These are phyloP conservation scores for Diadumene lineata DNA, from an alignment of 92 coral and sea anemone species.

Conservation along the genomic window DNA sequence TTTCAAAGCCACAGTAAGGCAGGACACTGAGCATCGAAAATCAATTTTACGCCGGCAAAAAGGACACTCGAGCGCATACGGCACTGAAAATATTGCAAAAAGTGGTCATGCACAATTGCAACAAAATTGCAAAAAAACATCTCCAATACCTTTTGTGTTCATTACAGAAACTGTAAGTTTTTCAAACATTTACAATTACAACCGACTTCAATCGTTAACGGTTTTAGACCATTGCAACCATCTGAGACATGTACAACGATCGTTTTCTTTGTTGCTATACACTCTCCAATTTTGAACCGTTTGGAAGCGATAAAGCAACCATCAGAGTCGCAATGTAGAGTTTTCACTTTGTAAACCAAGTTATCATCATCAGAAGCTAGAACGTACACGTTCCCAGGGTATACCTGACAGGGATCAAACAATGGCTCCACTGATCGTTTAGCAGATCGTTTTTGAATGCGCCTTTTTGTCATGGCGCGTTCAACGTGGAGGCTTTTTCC, in stretches of 20 bases:
- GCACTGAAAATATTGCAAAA: no score
- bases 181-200: constrained; percentile 37
- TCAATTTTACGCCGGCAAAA: no score
- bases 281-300: constrained; percentile 1
- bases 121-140: no score
- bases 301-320: constrained; percentile 13
- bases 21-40: no score
- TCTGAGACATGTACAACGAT: constrained; percentile 11
- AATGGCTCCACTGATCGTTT: not conserved
- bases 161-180: not conserved
- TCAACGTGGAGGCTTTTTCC: no score
- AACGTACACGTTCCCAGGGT: constrained; percentile 6
- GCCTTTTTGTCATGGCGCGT: not conserved
- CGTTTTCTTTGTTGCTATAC: constrained; percentile 16
- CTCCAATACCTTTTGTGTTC: no score
- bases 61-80: no score
- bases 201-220: constrained; percentile 22
- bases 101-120: no score
- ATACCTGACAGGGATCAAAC: constrained; percentile 14
- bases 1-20: no score
- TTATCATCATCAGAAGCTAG: constrained; percentile 12
- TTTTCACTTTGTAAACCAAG: constrained; percentile 9
- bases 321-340: constrained; percentile 6
- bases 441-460: not conserved
- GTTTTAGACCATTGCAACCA: constrained; percentile 21